Evolutionary conservation across 2,113 vertebrate genomes (phyloP).

Genomic region (Thunnus maccoyii): DNA sequence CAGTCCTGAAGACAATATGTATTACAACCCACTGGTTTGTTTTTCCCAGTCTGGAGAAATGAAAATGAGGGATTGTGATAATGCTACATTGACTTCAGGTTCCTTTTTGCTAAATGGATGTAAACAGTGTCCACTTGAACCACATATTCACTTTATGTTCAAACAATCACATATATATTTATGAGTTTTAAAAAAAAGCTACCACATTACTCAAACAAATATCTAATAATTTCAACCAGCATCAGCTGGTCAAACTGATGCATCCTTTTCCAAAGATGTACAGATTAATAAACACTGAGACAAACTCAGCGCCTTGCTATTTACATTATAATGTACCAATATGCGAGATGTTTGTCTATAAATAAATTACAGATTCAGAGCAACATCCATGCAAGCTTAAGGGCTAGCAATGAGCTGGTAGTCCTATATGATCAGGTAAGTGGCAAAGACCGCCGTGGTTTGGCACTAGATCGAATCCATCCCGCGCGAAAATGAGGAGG

Average conservation of each 20-base stretch:
- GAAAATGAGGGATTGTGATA: conserved; percentile 31
- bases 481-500: conserved; percentile 94
- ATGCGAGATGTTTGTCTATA: conserved; percentile 80
- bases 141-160: conserved; percentile 88
- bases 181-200: conserved; percentile 80
- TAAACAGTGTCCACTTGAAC: conserved; percentile 84
- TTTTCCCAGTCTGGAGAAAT: conserved; percentile 23
- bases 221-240: conserved; percentile 62
- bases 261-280: conserved; percentile 78
- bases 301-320: conserved; percentile 91
- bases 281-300: conserved; percentile 89
- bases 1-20: conserved; percentile 32
- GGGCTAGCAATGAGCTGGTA: conserved; percentile 91
- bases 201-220: conserved; percentile 67
- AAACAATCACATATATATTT: conserved; percentile 90
- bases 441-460: conserved; percentile 27
- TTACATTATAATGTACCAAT: conserved; percentile 89
- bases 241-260: conserved; percentile 60
- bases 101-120: conserved; percentile 64
- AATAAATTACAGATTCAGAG: conserved; percentile 97
- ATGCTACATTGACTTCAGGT: conserved; percentile 46
- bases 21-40: conserved; percentile 26
- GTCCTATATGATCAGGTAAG: conserved; percentile 83
- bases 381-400: conserved; percentile 97
- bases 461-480: conserved; percentile 93